Base-by-base conservation (phyloP, 1,140 invertebrate species). In the Anoplophora glabripennis region DNA sequence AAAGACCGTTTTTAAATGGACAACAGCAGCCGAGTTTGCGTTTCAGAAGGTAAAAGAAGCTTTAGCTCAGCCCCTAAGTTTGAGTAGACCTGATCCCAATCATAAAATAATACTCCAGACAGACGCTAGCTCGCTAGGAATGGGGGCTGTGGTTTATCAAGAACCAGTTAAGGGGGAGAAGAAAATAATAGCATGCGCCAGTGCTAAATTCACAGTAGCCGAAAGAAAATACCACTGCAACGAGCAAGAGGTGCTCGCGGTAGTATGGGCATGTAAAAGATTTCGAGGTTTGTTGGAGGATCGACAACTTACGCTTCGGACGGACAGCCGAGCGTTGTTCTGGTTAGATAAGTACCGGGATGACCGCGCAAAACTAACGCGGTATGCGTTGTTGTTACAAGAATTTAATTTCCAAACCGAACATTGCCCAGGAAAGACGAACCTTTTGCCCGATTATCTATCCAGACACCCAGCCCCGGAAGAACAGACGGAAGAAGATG, bases 201-300 rank as follows among this genome's bases (percentile, higher is more conserved):
- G 61, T 17, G 40, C 64, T 5, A 60, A 57, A 28, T 45, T 64
- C 14, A 54, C 15, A 9, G 10, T 17, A 7, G 40, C 53, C 1
- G 49, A 67, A 28, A 7, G 4, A 35, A 7, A 14, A 1, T 67
- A 64, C 33, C 65, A 64, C 45, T 33, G 54, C 2, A 64, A 67
- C 7, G 74, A 81, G 58, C 63, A 68, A 44, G 77, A 80, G 70
- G 72, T 69, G 44, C 62, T 80, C 5, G 77, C 77, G 0, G 60
- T 81, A 5, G 51, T 80, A 1, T 74, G 68, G 64, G 74, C 72
- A 0, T 66, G 79, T 1, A 58, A 73, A 36, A 66, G 73, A 21
- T 76, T 74, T 49, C 49, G 68, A 15, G 47, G 33, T 3, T 69
- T 69, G 35, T 45, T 73, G 33, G 68, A 75, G 44, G 71, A 63